Evolutionary conservation across 2,113 vertebrate species (phyloP).

Genomic region (Atrichornis clamosus): DNA sequence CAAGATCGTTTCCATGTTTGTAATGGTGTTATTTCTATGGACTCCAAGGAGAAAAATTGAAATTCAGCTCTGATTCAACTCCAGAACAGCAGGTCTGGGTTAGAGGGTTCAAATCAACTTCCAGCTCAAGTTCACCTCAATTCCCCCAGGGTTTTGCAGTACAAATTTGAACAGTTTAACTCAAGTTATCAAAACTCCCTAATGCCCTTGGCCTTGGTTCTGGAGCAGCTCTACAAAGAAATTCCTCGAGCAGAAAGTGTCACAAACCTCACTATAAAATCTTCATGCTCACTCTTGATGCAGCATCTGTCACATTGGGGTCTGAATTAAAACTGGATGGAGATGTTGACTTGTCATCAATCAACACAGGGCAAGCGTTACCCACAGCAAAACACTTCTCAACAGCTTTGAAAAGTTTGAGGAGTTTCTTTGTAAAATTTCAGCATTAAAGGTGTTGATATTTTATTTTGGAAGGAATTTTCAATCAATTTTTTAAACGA

Average conservation of each 20-base stretch:
- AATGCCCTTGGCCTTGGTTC: not conserved
- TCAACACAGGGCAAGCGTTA: not conserved
- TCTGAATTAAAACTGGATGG: not conserved
- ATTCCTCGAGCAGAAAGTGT: not conserved
- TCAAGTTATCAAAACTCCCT: not conserved
- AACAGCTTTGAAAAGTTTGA: not conserved
- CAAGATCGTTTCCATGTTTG: not conserved
- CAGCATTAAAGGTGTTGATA: not conserved
- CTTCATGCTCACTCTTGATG: not conserved
- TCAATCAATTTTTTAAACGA: accelerated
- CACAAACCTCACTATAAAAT: not conserved
- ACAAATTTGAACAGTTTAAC: not conserved
- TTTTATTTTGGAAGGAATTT: not conserved
- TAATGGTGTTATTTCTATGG: not conserved
- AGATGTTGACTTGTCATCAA: not conserved
- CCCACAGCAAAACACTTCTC: not conserved
- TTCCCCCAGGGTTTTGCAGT: not conserved
- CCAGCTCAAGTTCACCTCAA: not conserved
- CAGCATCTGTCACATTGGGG: not conserved
- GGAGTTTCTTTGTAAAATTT: not conserved
- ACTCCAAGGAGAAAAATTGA: not conserved
- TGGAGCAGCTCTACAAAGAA: not conserved
- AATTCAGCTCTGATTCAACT: not conserved
- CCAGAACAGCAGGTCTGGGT: not conserved
- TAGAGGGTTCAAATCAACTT: not conserved